Evolutionary conservation across 2,888 invertebrate species (phyloP).

Genomic region (Anagyrus pseudococci): DNA sequence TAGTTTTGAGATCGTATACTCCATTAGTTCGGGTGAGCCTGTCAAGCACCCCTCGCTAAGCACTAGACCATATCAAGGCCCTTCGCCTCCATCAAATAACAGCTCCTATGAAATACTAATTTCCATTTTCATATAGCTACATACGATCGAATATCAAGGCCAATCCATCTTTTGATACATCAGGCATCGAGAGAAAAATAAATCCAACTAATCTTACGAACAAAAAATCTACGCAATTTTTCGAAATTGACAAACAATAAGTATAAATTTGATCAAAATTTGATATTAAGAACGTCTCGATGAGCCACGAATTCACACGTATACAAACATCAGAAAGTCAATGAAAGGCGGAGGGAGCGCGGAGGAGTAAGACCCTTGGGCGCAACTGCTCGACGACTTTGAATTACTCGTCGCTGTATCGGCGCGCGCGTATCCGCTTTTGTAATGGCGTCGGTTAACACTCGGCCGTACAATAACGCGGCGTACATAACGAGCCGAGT

Average conservation of each 20-base stretch:
- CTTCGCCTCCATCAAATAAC: background rate
- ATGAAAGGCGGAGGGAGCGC: no score
- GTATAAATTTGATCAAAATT: no score
- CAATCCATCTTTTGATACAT: no score
- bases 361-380: no score
- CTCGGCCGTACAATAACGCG: constrained; percentile 49
- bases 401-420: constrained; percentile 24
- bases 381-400: no score
- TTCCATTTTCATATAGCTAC: background rate
- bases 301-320: no score
- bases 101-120: constrained; percentile 7
- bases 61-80: background rate
- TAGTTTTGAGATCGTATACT: background rate
- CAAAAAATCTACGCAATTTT: no score
- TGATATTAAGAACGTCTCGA: no score
- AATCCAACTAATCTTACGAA: no score
- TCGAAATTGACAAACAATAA: no score
- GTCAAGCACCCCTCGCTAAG: constrained; percentile 6
- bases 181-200: no score
- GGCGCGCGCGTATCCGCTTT: constrained; percentile 40
- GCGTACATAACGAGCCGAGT: constrained; percentile 42
- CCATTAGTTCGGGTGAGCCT: constrained; percentile 9
- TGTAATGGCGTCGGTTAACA: constrained; percentile 52
- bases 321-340: no score
- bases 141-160: background rate